These are phyloP conservation scores for Holacanthus passer DNA, from an alignment of 2,113 vertebrate species.

Conservation along the genomic window DNA sequence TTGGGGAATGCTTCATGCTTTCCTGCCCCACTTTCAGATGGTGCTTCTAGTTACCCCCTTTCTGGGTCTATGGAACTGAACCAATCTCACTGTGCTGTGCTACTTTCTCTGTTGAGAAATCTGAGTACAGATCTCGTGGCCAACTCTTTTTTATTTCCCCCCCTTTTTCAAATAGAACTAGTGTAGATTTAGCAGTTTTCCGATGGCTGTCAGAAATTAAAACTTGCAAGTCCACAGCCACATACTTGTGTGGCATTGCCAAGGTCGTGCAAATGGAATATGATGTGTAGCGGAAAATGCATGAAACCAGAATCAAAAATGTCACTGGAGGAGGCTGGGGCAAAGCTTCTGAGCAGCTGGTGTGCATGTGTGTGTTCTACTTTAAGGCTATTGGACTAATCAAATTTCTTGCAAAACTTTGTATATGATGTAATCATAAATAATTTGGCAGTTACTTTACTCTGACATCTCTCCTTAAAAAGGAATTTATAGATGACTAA, in stretches of 20 bases:
- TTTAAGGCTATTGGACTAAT: constrained; percentile 1
- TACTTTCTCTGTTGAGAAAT: constrained; percentile 56
- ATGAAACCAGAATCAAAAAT: constrained; percentile 59
- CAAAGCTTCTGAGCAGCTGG: constrained; percentile 52
- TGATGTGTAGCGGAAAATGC: constrained; percentile 51
- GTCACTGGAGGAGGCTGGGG: constrained; percentile 23
- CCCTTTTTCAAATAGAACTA: constrained; percentile 30
- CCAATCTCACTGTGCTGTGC: constrained; percentile 54
- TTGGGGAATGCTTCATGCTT: constrained; percentile 54
- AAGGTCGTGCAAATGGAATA: constrained; percentile 63
- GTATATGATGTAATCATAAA: constrained; percentile 42
- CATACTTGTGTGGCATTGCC: constrained; percentile 58
- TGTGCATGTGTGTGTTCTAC: constrained; percentile 29
- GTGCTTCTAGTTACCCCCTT: constrained; percentile 24
- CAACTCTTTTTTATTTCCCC: constrained; percentile 29
- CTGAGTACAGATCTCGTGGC: constrained; percentile 28
- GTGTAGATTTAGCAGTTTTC: constrained; percentile 67
- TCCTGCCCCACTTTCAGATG: constrained; percentile 69
- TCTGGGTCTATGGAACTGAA: constrained; percentile 66
- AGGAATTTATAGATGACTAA: constrained; percentile 19
- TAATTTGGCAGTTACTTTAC: constrained; percentile 28
- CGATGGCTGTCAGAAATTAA: constrained; percentile 54
- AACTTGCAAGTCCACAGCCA: constrained; percentile 62
- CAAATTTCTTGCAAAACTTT: constrained; percentile 37
- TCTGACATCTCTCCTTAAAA: constrained; percentile 22